Percentiles rank a stretch among this genome's conserved stretches.
Evolutionary conservation across 2,113 vertebrate genomes (phyloP).

Genomic region (Syngnathus floridae): DNA sequence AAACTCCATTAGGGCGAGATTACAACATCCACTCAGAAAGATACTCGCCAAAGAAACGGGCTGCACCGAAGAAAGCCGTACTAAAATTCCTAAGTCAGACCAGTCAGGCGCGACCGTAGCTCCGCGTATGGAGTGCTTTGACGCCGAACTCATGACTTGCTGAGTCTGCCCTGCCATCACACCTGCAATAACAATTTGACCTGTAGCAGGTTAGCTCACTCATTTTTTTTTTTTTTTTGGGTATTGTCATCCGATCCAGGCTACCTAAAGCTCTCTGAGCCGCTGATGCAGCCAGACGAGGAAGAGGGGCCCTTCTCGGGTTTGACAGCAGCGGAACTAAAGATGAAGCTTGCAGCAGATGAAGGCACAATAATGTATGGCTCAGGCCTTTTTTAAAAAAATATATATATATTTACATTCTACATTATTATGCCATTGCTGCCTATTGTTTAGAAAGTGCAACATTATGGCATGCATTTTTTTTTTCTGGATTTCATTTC

Average conservation of each 20-base stretch:
- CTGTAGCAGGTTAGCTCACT: conserved; percentile 42
- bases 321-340: conserved; percentile 24
- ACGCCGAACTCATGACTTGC: conserved; percentile 42
- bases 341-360: conserved; percentile 19
- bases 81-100: conserved; percentile 7
- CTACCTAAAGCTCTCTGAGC: conserved; percentile 21
- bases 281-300: conserved; percentile 15
- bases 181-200: conserved; percentile 63
- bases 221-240: not conserved
- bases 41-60: not conserved
- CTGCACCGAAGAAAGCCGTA: not conserved
- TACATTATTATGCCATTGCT: not conserved
- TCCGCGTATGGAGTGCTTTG: conserved; percentile 19
- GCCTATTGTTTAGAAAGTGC: too few relatives aligned
- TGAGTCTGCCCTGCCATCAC: conserved; percentile 38
- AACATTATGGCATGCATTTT: too few relatives aligned
- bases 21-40: not conserved
- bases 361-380: conserved; percentile 15
- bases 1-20: not conserved
- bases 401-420: not conserved
- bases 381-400: not conserved
- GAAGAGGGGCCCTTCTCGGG: conserved; percentile 16
- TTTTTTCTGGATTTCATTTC: too few relatives aligned
- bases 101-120: conserved; percentile 15
- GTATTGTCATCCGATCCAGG: conserved; percentile 41